Evolutionary conservation across 2,888 invertebrate genomes (phyloP).

Genomic region (Rhagonycha lutea): DNA sequence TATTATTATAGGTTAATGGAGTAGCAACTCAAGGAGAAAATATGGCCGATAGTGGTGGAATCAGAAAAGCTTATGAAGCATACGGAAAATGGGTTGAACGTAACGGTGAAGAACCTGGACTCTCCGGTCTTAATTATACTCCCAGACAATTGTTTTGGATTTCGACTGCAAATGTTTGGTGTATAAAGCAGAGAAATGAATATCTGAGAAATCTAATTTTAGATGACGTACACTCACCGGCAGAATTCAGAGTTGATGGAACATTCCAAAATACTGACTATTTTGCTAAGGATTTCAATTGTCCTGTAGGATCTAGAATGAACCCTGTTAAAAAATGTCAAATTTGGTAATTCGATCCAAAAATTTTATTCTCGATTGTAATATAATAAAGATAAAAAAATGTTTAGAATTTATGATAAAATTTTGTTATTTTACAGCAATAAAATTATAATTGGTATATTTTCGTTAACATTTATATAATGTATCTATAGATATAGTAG

Average conservation of each 20-base stretch:
- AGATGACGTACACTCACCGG: neutral
- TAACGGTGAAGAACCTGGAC: neutral
- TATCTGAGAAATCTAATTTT: neutral
- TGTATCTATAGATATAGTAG: too few species aligned
- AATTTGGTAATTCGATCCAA: neutral
- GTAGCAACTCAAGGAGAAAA: conserved; percentile 11
- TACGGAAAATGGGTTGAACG: conserved; percentile 7
- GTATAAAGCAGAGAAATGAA: neutral
- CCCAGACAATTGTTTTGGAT: conserved; percentile 20
- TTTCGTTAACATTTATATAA: too few species aligned
- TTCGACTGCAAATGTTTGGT: conserved; percentile 8
- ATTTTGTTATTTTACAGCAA: too few species aligned
- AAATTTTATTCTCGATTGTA: too few species aligned
- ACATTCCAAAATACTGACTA: conserved; percentile 5
- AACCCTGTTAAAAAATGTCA: conserved; percentile 9
- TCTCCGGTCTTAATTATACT: conserved; percentile 14
- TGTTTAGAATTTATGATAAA: too few species aligned
- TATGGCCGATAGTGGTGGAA: conserved; percentile 13
- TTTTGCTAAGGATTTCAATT: conserved; percentile 16
- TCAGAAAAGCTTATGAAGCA: conserved; percentile 9
- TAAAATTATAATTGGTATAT: too few species aligned
- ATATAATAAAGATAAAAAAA: too few species aligned
- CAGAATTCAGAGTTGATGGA: conserved; percentile 1
- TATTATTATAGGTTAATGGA: conserved; percentile 14
- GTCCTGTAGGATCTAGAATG: conserved; percentile 14